Evolutionary conservation across 2,113 vertebrate genomes (phyloP).

Genomic region (Kryptolebias marmoratus): DNA sequence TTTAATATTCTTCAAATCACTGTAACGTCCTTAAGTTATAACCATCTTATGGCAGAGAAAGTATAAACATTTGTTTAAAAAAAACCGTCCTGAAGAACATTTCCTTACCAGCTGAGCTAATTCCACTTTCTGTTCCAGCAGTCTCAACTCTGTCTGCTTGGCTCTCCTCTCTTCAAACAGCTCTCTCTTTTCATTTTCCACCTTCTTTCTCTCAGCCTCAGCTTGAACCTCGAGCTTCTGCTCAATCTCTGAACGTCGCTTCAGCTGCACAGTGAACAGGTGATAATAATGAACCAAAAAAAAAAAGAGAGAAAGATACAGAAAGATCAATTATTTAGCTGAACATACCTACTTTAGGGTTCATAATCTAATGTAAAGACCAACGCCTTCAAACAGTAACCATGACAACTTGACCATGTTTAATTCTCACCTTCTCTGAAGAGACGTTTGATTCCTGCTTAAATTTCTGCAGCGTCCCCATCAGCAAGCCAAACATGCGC

Average conservation of each 20-base stretch:
- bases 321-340: not conserved
- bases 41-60: not conserved
- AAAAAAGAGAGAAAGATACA: not conserved
- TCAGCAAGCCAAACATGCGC: slow-evolving; percentile 99
- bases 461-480: slow-evolving; percentile 99
- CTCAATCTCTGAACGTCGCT: slow-evolving; percentile 94
- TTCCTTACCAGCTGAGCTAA: slow-evolving; percentile 93
- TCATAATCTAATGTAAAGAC: too few relatives aligned
- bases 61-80: too few relatives aligned
- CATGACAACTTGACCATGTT: not conserved
- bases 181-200: slow-evolving; percentile 93
- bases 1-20: not conserved
- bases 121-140: slow-evolving; percentile 98
- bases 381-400: too few relatives aligned
- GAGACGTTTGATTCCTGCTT: slow-evolving; percentile 97
- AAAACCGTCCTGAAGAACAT: not conserved
- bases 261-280: slow-evolving; percentile 82
- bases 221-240: slow-evolving; percentile 98
- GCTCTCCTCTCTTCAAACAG: slow-evolving; percentile 96
- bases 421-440: slow-evolving; percentile 87
- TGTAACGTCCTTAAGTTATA: not conserved
- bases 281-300: too few relatives aligned
- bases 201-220: slow-evolving; percentile 93
- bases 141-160: slow-evolving; percentile 96
- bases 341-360: too few relatives aligned